Evolutionary conservation across 2,888 invertebrate species (phyloP), one percentile per base, ranked within the genome.

Genomic region (Incurvaria masculella): DNA sequence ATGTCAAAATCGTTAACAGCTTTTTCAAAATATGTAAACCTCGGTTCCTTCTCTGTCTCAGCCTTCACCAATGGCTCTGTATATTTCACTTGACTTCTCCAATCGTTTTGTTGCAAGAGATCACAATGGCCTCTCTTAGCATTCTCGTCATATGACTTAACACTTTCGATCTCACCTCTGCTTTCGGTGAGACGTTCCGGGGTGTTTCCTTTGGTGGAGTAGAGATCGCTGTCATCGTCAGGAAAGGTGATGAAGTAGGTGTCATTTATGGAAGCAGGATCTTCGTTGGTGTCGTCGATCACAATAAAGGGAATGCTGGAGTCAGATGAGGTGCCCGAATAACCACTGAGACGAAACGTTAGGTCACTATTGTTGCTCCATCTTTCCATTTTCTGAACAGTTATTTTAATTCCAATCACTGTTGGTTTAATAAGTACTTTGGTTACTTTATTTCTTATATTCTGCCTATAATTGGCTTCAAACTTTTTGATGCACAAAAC

Each of bases 1-100:
- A 72, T 72, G 60, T 73, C 74, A 60, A 74, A 72, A 68, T 72
- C 74, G 64, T 70, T 71, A 64, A 73, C 70, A 56, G 71, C 68
- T 17, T 21, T 46, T n/a, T 45, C 72, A 60, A 69, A 67, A 59
- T 73, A 70, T 68, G 72, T 73, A 68, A 73, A 73, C 27, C 14
- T 27, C 4, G 5, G 11, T 14, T 18, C 39, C 5, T 14, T 20
- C 19, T 20, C 41, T 4, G 19, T 18, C 18, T 41, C 41, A 4
- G 21, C 16, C 17, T 18, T 18, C 18, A 20, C 41, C 3, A 16
- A 18, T 18, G 10, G 6, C 10, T 41, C 41, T 8, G 10, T 4
- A 20, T 17, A 20, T 33, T 33, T 33, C 4, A n/a, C 33, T 33
- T 8, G 11, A n/a, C 14, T 11, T 33, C 33, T 4, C 8, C 8